Base-by-base conservation (phyloP, 2,888 invertebrate genomes). In the Limenitis camilla region DNA sequence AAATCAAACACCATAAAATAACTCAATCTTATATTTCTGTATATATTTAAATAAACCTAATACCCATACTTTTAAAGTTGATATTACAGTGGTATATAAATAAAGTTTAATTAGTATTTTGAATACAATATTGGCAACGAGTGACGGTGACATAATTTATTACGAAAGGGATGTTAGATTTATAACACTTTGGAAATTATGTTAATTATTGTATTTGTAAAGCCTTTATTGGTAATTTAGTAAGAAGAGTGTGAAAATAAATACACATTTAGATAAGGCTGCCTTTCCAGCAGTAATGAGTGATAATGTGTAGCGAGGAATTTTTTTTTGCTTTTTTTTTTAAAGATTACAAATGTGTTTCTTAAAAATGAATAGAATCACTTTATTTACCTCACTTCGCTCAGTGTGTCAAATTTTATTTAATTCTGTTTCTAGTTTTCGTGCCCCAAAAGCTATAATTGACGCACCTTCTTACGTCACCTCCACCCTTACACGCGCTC, bases 101-200 rank as follows among this genome's bases (percentile, higher is more conserved):
- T 32, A 40, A 35, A 53, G 40, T 48, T 50, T 58, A 52, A 55
- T 60, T 60, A 50, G 35, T 56, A 54, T 49, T 60, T 50, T 48
- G 50, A 58, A 49, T 53, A 52, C 52, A 54, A 53, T 56, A 53
- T 53, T 59, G 59, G 51, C 59, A 56, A 53, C 42, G 42, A 42
- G 36, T 49, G 49, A 38, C 35, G 41, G 49, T 49, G 31, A 49
- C 49, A 38, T 49, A 43, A 43, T 49, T 42, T 49, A 49, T 49
- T 49, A 49, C 42, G 38, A 44, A 49, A 30, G 42, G 42, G 49
- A 38, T 49, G 36, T 49, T 49, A 42, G 42, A 49, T 49, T 49
- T 38, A 40, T 31, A 43, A 49, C 33, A 42, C 42, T 49, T 42
- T 36, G 36, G 36, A 45, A 45, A 45, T 45, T 45, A 36, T 36